A percentile compares a stretch with the other conserved stretches of the same genome.
These are phyloP conservation scores for Heterohyrax brucei DNA, from an alignment of 2,797 vertebrate species.

Conservation along the genomic window DNA sequence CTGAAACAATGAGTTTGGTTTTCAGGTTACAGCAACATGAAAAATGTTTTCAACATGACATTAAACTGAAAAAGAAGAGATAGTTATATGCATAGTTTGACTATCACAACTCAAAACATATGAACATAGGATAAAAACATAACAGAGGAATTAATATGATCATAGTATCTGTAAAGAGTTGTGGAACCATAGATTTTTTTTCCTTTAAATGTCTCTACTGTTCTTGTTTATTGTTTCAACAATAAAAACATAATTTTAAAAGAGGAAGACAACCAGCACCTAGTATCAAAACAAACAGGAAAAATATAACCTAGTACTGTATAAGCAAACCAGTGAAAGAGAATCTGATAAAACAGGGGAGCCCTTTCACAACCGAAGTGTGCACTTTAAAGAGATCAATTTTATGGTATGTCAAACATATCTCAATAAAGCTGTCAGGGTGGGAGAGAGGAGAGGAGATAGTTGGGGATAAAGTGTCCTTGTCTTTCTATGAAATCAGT, in stretches of 20 bases:
- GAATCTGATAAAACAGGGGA: fast-evolving
- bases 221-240: neutral
- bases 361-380: too few species aligned
- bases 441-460: too few species aligned
- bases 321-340: neutral
- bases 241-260: neutral
- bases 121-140: neutral
- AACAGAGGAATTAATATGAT: neutral
- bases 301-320: neutral
- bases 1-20: too few species aligned
- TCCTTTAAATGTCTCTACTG: neutral
- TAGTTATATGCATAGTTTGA: neutral
- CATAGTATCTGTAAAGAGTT: neutral
- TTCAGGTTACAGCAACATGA: neutral
- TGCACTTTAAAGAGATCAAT: too few species aligned
- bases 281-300: neutral
- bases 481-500: neutral
- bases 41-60: neutral
- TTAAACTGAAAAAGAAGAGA: conserved; percentile 37
- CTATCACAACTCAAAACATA: neutral
- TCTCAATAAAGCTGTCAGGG: too few species aligned
- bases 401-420: too few species aligned
- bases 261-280: neutral
- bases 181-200: neutral
- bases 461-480: neutral